Percentiles rank a stretch among this genome's conserved stretches.
Evolutionary conservation across 2,797 vertebrate genomes (phyloP).

Genomic region (Gila robusta): DNA sequence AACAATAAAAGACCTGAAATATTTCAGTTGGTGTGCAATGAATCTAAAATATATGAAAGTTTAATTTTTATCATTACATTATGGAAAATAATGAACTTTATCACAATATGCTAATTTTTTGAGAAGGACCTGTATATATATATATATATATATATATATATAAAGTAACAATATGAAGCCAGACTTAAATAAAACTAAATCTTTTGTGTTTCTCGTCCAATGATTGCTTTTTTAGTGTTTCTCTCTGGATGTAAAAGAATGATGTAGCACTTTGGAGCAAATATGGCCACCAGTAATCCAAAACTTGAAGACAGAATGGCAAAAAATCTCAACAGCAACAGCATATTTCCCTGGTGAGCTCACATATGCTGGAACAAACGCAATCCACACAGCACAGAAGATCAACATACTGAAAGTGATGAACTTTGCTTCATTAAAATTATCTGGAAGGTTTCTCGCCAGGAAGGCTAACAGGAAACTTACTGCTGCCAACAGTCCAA

Average conservation of each 20-base stretch:
- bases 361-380: conserved; percentile 69
- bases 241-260: conserved; percentile 68
- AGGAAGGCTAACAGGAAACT: neutral
- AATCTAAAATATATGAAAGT: too few species aligned
- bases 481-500: conserved; percentile 1
- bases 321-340: conserved; percentile 71
- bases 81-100: too few species aligned
- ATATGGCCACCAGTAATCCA: conserved; percentile 70
- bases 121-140: too few species aligned
- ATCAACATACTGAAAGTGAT: conserved; percentile 73
- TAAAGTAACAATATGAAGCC: too few species aligned
- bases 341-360: conserved; percentile 70
- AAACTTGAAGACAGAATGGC: conserved; percentile 67
- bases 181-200: neutral
- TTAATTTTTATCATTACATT: too few species aligned
- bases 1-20: too few species aligned
- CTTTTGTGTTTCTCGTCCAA: conserved; percentile 54
- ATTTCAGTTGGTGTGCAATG: too few species aligned
- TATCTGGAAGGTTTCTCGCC: conserved; percentile 64
- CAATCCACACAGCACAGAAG: conserved; percentile 66
- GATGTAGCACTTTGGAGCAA: conserved; percentile 69
- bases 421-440: conserved; percentile 60
- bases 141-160: too few species aligned
- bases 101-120: too few species aligned
- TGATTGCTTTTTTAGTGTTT: conserved; percentile 69